Conservation (phyloP, 2,797 vertebrate genomes). For the Acrossocheilus wenchowensis region DNA sequence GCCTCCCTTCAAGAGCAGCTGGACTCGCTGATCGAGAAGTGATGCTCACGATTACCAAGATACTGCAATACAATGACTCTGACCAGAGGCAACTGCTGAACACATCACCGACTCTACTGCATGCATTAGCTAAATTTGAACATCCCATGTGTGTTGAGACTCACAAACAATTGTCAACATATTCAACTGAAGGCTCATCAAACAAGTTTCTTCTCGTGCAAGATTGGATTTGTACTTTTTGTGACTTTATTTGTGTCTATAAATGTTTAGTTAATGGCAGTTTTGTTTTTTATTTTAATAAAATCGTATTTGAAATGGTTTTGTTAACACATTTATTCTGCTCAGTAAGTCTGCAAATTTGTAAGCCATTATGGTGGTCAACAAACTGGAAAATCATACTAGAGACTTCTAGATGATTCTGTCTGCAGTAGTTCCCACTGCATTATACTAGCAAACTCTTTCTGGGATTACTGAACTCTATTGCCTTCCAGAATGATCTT, state of each 20-base stretch:
- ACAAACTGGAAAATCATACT: constrained; percentile 7
- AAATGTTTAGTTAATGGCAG: not conserved
- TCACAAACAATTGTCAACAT: not conserved
- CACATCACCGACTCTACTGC: not conserved
- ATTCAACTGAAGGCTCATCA: not conserved
- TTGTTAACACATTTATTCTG: not conserved
- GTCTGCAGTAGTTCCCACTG: constrained; percentile 1
- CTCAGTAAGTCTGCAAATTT: not conserved
- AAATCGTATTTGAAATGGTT: constrained; percentile 19
- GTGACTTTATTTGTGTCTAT: not conserved
- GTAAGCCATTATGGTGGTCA: not conserved
- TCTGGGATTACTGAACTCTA: constrained; percentile 1
- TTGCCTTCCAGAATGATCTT: constrained; percentile 69
- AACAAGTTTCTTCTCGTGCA: not conserved
- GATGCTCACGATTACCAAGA: constrained; percentile 69
- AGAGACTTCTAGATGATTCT: constrained; percentile 9
- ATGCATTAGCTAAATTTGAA: not conserved
- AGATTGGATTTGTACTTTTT: not conserved
- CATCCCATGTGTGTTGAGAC: not conserved
- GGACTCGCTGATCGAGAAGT: constrained; percentile 84
- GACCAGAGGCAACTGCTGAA: constrained; percentile 32
- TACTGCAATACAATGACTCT: constrained; percentile 70
- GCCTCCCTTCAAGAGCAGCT: constrained; percentile 85
- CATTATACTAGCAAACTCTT: constrained; percentile 7
- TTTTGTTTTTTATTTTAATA: not conserved